phyloP scores from a whole-genome alignment of 2,888 invertebrate genomes.

The Pomacea canaliculata region DNA sequence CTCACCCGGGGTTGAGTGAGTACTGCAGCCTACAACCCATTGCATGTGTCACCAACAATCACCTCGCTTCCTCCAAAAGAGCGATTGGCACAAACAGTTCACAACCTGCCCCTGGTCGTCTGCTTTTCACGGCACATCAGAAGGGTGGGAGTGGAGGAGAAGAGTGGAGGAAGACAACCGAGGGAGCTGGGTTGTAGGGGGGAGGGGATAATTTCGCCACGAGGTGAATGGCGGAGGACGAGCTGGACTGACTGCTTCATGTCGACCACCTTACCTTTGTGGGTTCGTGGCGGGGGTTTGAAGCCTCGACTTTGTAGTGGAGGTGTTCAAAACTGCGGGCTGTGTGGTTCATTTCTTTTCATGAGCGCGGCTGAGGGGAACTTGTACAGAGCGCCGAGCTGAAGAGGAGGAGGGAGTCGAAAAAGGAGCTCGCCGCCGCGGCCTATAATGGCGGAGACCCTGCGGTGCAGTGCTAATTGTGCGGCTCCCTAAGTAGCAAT shows the following conservation, averaged over 20 bases:
- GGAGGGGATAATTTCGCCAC: too few relatives aligned
- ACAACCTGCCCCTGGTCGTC: neutral
- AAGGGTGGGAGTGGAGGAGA: neutral
- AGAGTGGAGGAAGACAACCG: too few relatives aligned
- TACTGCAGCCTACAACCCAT: too few relatives aligned
- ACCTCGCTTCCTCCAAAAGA: neutral
- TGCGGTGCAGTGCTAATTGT: constrained; percentile 4
- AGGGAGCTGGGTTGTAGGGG: too few relatives aligned
- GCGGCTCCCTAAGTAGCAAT: neutral
- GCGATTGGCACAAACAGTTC: too few relatives aligned
- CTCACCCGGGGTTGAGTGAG: too few relatives aligned
- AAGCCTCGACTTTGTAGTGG: neutral
- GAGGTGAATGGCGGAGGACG: too few relatives aligned
- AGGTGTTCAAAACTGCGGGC: neutral
- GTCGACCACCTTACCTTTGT: neutral
- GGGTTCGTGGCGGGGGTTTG: neutral
- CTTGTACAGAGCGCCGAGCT: neutral
- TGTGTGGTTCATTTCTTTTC: too few relatives aligned
- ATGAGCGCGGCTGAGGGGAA: constrained; percentile 1
- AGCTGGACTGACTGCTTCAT: neutral
- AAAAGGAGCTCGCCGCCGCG: neutral
- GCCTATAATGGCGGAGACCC: constrained; percentile 1
- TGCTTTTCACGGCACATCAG: neutral
- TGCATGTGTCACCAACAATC: too few relatives aligned
- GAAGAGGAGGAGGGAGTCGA: neutral